Evolutionary conservation across 2,888 invertebrate genomes (phyloP).

Genomic region (Dryobotodes eremita): DNA sequence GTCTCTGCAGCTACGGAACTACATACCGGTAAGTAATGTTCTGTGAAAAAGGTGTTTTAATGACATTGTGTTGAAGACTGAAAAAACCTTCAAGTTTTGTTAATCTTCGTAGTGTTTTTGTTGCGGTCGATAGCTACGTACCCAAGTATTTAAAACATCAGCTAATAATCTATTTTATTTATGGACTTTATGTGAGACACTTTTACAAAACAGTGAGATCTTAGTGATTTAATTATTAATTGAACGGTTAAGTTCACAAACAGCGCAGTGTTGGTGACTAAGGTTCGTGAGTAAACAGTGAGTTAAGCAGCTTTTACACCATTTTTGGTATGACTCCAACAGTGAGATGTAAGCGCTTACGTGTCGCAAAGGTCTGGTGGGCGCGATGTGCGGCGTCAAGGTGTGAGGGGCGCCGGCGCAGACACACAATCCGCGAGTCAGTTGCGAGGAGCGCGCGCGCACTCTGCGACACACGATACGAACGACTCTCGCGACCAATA

Average conservation of each 20-base stretch:
- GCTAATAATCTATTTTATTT: neutral
- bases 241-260: slow-evolving; percentile 31
- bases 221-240: slow-evolving; percentile 17
- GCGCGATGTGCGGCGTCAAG: slow-evolving; percentile 75
- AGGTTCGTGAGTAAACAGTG: slow-evolving; percentile 73
- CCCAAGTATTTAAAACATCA: neutral
- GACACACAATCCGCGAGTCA: slow-evolving; percentile 86
- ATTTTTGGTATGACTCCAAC: slow-evolving; percentile 88
- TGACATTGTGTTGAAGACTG: slow-evolving; percentile 25
- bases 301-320: slow-evolving; percentile 80
- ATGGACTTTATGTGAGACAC: neutral
- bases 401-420: slow-evolving; percentile 67
- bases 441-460: slow-evolving; percentile 88
- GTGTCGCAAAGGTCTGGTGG: slow-evolving; percentile 87
- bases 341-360: slow-evolving; percentile 88
- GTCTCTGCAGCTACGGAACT: slow-evolving; percentile 37
- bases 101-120: neutral
- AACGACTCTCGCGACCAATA: slow-evolving; percentile 88
- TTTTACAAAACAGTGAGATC: slow-evolving; percentile 3
- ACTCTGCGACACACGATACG: slow-evolving; percentile 85
- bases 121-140: slow-evolving; percentile 24
- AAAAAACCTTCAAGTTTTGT: slow-evolving; percentile 9
- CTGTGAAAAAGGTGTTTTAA: slow-evolving; percentile 37
- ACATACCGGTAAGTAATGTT: slow-evolving; percentile 15
- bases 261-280: slow-evolving; percentile 70